A percentile compares a stretch with the other conserved stretches of the same genome.
Conservation (phyloP, 1,140 invertebrate species). For the Asobara japonica region DNA sequence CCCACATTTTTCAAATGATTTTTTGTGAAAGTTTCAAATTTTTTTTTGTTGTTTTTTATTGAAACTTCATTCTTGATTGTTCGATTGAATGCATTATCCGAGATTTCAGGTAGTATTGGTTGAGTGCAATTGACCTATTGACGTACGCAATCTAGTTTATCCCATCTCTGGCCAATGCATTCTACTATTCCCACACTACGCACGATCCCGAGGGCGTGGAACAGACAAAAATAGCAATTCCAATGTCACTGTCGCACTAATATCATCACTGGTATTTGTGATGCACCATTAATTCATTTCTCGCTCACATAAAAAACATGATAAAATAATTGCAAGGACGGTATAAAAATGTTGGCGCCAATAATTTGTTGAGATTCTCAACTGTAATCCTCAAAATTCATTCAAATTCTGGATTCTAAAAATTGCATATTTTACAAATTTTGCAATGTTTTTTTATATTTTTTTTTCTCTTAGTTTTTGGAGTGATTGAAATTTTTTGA, state of each 20-base stretch:
- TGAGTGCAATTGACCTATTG: neutral
- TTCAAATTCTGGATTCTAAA: too few species aligned
- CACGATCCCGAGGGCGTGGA: neutral
- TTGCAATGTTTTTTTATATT: too few species aligned
- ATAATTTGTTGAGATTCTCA: too few species aligned
- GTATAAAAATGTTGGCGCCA: neutral
- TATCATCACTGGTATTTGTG: neutral
- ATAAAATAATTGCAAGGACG: neutral
- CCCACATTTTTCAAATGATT: too few species aligned
- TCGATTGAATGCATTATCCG: neutral
- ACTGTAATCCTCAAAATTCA: too few species aligned
- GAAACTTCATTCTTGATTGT: neutral
- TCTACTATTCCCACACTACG: slow-evolving; percentile 2
- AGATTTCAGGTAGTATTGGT: neutral
- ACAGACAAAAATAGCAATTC: neutral
- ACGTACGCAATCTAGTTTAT: neutral
- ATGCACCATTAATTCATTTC: too few species aligned
- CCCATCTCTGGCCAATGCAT: neutral
- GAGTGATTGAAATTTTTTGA: too few species aligned
- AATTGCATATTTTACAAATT: too few species aligned
- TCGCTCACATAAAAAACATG: too few species aligned
- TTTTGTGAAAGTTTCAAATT: too few species aligned
- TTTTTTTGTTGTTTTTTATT: too few species aligned
- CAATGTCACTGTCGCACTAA: neutral
- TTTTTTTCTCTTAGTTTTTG: too few species aligned